Percentiles rank a stretch among this genome's conserved stretches.
phyloP scores from a whole-genome alignment of 2,888 invertebrate species.

The Microdon myrmicae region DNA sequence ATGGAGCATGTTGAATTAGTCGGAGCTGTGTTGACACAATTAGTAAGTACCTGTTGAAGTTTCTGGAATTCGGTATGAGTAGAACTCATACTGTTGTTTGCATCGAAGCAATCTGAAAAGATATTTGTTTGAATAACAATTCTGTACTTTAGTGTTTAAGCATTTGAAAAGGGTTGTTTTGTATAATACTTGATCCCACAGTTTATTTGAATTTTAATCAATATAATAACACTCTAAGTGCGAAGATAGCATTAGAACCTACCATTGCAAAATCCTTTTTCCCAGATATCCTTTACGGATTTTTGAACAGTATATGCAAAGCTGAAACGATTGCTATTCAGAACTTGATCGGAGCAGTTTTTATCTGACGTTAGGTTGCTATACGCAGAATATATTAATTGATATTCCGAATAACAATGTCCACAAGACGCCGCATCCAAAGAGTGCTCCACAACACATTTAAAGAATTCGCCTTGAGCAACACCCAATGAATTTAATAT shows the following conservation, averaged over 20 bases:
- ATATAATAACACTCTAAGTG: not conserved
- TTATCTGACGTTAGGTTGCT: not conserved
- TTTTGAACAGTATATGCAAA: conserved; percentile 18
- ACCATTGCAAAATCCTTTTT: conserved; percentile 37
- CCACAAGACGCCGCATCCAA: not conserved
- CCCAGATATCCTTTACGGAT: conserved; percentile 13
- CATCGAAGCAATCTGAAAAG: conserved; percentile 31
- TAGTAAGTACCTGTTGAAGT: too few relatives aligned
- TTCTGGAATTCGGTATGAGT: not conserved
- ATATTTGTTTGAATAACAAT: too few relatives aligned
- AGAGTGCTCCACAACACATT: not conserved
- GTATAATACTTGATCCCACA: not conserved
- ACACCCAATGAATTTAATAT: not conserved
- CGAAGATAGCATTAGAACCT: not conserved
- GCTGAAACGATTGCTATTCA: conserved; percentile 21
- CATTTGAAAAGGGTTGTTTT: too few relatives aligned
- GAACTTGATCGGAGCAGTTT: conserved; percentile 5
- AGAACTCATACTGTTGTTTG: not conserved
- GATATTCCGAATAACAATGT: not conserved
- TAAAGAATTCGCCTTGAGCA: not conserved
- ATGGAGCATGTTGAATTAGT: not conserved
- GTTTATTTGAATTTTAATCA: too few relatives aligned
- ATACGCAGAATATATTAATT: not conserved
- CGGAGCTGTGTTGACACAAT: not conserved
- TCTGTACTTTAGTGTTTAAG: too few relatives aligned